These are phyloP conservation scores for Cynoglossus semilaevis DNA, from an alignment of 2,113 vertebrate genomes.

Conservation along the genomic window DNA sequence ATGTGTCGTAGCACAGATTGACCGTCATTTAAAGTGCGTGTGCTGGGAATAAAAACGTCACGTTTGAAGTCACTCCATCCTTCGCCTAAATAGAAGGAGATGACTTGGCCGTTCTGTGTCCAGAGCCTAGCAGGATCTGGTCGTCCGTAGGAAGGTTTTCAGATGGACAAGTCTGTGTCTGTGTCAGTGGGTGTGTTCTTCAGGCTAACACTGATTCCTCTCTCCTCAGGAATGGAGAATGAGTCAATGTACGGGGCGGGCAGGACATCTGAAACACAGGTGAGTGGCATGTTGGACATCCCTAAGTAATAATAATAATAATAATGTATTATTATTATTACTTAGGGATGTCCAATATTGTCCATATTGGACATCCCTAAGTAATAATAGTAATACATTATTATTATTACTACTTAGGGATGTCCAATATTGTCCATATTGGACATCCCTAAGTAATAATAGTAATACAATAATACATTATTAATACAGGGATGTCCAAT, in stretches of 20 bases:
- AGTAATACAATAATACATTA: too few relatives aligned
- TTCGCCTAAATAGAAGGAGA: neutral
- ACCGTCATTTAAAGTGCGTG: conserved; percentile 5
- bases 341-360: too few relatives aligned
- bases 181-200: conserved; percentile 65
- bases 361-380: too few relatives aligned
- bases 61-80: neutral
- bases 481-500: too few relatives aligned
- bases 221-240: conserved; percentile 59
- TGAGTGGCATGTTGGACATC: neutral
- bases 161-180: conserved; percentile 67
- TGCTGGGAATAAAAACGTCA: neutral
- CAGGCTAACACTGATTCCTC: conserved; percentile 28
- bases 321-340: too few relatives aligned
- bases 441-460: too few relatives aligned
- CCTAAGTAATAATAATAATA: too few relatives aligned
- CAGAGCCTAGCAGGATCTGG: neutral
- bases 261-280: conserved; percentile 41
- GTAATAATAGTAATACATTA: too few relatives aligned
- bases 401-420: too few relatives aligned
- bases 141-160: neutral
- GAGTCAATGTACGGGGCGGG: conserved; percentile 50
- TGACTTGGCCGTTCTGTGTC: neutral
- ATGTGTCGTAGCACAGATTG: too few relatives aligned
- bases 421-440: too few relatives aligned